Conservation (phyloP, 2,113 vertebrate species). For the Nothocercus nigrocapillus region DNA sequence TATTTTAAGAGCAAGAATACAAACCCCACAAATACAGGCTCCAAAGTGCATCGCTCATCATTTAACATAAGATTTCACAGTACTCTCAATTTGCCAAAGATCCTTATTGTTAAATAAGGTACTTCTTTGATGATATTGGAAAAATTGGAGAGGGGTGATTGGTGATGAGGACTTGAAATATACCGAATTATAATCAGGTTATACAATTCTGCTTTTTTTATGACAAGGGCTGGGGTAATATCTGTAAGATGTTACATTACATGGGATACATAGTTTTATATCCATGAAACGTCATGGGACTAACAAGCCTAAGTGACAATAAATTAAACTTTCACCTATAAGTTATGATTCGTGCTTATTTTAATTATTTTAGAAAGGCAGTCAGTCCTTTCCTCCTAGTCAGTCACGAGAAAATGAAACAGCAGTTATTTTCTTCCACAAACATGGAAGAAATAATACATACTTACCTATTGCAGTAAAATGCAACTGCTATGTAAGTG, state of each 20-base stretch:
- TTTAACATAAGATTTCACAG: not conserved
- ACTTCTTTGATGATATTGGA: not conserved
- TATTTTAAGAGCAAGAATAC: not conserved
- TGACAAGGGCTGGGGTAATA: not conserved
- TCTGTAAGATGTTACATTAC: not conserved
- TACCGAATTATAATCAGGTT: not conserved
- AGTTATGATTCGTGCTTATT: not conserved
- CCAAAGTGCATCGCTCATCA: not conserved
- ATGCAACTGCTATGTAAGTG: not conserved
- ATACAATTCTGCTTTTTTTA: not conserved
- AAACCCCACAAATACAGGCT: not conserved
- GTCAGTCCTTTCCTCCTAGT: not conserved
- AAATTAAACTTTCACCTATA: not conserved
- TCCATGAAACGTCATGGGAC: not conserved
- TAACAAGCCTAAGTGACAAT: not conserved
- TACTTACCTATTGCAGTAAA: not conserved
- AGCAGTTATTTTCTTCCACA: not conserved
- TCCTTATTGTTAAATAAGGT: not conserved
- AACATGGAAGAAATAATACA: not conserved
- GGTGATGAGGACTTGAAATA: not conserved
- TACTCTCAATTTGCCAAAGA: not conserved
- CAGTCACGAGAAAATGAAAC: not conserved
- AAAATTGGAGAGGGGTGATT: not conserved
- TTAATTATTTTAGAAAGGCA: not conserved
- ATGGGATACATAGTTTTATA: not conserved